phyloP scores from a whole-genome alignment of 2,797 vertebrate species.

The Sciurus carolinensis region DNA sequence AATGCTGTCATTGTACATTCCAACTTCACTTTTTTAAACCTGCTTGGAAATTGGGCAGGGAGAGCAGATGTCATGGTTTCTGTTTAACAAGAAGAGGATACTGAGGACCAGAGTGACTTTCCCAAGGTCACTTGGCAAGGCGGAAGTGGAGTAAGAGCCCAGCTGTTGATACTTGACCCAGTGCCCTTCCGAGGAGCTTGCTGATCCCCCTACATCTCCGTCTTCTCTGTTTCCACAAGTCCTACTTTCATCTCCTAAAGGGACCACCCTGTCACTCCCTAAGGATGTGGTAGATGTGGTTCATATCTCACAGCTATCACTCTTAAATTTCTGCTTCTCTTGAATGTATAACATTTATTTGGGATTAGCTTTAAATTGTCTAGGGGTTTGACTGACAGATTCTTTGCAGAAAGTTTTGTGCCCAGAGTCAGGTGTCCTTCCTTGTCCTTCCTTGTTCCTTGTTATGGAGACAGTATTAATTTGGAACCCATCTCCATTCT shows the following conservation, averaged over 20 bases:
- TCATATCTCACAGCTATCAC: not conserved
- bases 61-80: not conserved
- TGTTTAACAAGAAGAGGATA: not conserved
- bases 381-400: not conserved
- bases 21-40: not conserved
- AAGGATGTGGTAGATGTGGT: not conserved
- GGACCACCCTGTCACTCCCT: not conserved
- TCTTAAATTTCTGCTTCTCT: not conserved
- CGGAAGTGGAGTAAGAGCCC: not conserved
- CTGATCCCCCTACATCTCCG: not conserved
- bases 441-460: not conserved
- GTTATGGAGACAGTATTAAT: not conserved
- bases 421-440: not conserved
- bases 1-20: not conserved
- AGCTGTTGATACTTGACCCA: not conserved
- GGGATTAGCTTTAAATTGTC: not conserved
- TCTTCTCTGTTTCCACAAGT: not conserved
- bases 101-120: not conserved
- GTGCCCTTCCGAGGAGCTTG: fast-evolving
- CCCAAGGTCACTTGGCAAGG: not conserved
- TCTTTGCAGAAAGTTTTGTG: not conserved
- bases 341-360: not conserved
- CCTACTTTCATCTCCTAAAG: not conserved
- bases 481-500: not conserved
- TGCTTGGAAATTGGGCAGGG: not conserved